Evolutionary conservation across 2,113 vertebrate species (phyloP).

Genomic region (Eira barbara): DNA sequence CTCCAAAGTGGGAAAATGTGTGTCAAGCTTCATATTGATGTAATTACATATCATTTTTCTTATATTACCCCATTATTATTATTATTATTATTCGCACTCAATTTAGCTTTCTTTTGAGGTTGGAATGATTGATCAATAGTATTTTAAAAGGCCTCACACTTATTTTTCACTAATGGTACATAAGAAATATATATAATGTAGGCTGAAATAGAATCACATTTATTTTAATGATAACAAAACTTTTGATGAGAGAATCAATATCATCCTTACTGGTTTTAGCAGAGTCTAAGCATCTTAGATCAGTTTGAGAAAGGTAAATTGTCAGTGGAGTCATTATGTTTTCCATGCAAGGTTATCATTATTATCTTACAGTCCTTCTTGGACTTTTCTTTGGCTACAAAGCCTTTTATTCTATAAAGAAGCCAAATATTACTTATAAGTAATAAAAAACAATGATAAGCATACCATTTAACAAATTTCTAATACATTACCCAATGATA

Average conservation of each 20-base stretch:
- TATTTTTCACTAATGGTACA: not conserved
- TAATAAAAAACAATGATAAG: slow-evolving; percentile 8
- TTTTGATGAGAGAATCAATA: not conserved
- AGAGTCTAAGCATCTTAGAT: not conserved
- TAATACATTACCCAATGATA: not conserved
- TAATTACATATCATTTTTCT: not conserved
- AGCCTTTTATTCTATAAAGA: not conserved
- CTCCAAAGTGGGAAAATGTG: not conserved
- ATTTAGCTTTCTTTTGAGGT: not conserved
- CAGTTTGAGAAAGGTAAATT: not conserved
- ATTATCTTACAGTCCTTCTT: not conserved
- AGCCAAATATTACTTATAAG: not conserved
- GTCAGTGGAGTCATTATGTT: not conserved
- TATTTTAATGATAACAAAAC: not conserved
- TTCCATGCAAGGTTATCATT: not conserved
- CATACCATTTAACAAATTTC: not conserved
- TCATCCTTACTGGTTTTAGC: not conserved
- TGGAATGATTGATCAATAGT: not conserved
- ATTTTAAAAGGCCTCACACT: not conserved
- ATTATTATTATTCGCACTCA: not conserved
- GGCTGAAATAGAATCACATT: not conserved
- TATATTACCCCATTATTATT: not conserved
- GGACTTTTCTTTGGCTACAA: not conserved
- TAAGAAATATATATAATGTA: not conserved
- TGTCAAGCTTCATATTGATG: not conserved